A percentile compares a stretch with the other conserved stretches of the same genome.
These are phyloP conservation scores for Polydrusus pterygomalis DNA, from an alignment of 2,888 invertebrate genomes.

Conservation along the genomic window DNA sequence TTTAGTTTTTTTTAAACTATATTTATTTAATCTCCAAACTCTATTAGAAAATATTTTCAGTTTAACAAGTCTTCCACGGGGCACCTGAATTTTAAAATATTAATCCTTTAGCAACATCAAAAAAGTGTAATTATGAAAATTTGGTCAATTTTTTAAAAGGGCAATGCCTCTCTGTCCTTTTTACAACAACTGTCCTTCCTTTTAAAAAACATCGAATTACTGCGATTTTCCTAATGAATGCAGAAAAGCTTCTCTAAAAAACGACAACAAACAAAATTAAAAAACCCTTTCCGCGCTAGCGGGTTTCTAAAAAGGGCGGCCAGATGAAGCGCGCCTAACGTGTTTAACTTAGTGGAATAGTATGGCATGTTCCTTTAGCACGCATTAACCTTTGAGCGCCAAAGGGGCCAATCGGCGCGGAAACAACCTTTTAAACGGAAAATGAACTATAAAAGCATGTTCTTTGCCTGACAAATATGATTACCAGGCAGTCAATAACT, in stretches of 20 bases:
- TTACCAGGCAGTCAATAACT: constrained; percentile 68
- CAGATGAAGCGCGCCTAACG: constrained; percentile 68
- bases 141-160: too few relatives aligned
- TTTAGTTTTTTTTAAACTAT: too few relatives aligned
- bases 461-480: constrained; percentile 69
- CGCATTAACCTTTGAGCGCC: constrained; percentile 70
- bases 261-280: constrained; percentile 40
- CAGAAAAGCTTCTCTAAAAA: constrained; percentile 13
- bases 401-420: constrained; percentile 69
- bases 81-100: too few relatives aligned
- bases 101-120: too few relatives aligned
- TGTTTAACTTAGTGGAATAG: constrained; percentile 68
- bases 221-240: constrained; percentile 36
- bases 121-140: too few relatives aligned
- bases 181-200: not conserved
- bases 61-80: too few relatives aligned
- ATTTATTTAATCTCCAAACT: too few relatives aligned
- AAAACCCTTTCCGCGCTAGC: constrained; percentile 56
- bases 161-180: not conserved
- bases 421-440: constrained; percentile 67
- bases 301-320: constrained; percentile 55
- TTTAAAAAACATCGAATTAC: constrained; percentile 13
- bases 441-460: constrained; percentile 69
- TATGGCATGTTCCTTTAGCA: constrained; percentile 70
- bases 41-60: too few relatives aligned